These are phyloP conservation scores for Scaptomyza parva DNA, from an alignment of 2,888 invertebrate genomes.

Conservation along the genomic window DNA sequence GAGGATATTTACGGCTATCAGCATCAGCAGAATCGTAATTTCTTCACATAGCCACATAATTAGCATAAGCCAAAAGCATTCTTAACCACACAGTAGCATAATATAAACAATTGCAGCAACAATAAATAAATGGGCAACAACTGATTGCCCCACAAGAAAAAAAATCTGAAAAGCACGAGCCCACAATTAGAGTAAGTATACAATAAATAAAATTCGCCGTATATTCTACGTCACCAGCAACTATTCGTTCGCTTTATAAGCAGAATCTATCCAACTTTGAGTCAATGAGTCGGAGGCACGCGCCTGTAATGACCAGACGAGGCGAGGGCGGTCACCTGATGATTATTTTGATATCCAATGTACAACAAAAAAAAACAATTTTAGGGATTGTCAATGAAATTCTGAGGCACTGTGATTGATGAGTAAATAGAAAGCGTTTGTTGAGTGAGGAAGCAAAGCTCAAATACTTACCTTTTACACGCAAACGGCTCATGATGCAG, in stretches of 20 bases:
- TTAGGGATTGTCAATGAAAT: constrained; percentile 16
- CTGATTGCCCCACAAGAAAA: neutral
- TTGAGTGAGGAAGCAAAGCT: constrained; percentile 8
- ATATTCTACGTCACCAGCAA: constrained; percentile 38
- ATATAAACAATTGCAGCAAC: constrained; percentile 59
- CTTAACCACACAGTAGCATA: constrained; percentile 53
- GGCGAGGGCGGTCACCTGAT: constrained; percentile 61
- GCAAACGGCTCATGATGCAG: constrained; percentile 44
- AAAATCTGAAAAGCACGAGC: constrained; percentile 19
- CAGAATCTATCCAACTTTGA: constrained; percentile 39
- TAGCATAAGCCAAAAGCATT: constrained; percentile 14
- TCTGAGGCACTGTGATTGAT: constrained; percentile 39
- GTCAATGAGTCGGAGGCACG: constrained; percentile 55
- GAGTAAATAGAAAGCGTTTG: constrained; percentile 12
- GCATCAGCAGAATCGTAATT: constrained; percentile 24
- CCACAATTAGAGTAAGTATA: constrained; percentile 18
- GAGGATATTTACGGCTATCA: constrained; percentile 26
- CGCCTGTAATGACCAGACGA: constrained; percentile 62
- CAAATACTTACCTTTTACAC: constrained; percentile 18
- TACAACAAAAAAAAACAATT: constrained; percentile 11
- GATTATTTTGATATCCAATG: constrained; percentile 39
- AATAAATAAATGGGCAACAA: constrained; percentile 2
- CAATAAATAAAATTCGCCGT: no score
- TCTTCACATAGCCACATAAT: constrained; percentile 57
- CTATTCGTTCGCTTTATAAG: constrained; percentile 51